Evolutionary conservation across 1,140 invertebrate genomes (phyloP).

Genomic region (Piezodorus guildinii): DNA sequence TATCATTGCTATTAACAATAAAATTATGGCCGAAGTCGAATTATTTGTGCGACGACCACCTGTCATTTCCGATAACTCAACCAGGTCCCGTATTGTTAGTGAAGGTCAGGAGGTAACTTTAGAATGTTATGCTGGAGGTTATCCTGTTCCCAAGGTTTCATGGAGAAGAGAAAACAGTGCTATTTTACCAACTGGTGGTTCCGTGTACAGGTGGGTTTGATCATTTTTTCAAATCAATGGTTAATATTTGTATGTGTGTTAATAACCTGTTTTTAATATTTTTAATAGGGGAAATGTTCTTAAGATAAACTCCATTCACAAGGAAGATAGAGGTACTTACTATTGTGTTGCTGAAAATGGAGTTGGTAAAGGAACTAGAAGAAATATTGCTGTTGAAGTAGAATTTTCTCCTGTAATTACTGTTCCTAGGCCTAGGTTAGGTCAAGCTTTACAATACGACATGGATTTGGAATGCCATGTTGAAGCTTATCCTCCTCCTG

Average conservation of each 20-base stretch:
- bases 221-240: no score
- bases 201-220: conserved; percentile 45
- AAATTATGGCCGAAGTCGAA: conserved; percentile 70
- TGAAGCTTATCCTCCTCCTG: conserved; percentile 81
- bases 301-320: conserved; percentile 64
- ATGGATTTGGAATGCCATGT: conserved; percentile 88
- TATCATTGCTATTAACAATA: conserved; percentile 61
- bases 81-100: conserved; percentile 68
- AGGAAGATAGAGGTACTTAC: conserved; percentile 82
- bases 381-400: conserved; percentile 81
- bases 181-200: conserved; percentile 76
- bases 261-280: no score
- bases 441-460: conserved; percentile 80
- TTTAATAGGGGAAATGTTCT: conserved; percentile 65
- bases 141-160: conserved; percentile 68
- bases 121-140: conserved; percentile 78
- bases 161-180: conserved; percentile 90
- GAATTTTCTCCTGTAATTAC: conserved; percentile 78
- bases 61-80: conserved; percentile 86
- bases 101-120: conserved; percentile 66
- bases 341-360: conserved; percentile 89
- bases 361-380: conserved; percentile 67
- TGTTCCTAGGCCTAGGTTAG: conserved; percentile 63
- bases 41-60: conserved; percentile 73
- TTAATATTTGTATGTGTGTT: no score